Evolutionary conservation across 2,113 vertebrate genomes (phyloP).

Genomic region (Oxygymnocypris stewartii): DNA sequence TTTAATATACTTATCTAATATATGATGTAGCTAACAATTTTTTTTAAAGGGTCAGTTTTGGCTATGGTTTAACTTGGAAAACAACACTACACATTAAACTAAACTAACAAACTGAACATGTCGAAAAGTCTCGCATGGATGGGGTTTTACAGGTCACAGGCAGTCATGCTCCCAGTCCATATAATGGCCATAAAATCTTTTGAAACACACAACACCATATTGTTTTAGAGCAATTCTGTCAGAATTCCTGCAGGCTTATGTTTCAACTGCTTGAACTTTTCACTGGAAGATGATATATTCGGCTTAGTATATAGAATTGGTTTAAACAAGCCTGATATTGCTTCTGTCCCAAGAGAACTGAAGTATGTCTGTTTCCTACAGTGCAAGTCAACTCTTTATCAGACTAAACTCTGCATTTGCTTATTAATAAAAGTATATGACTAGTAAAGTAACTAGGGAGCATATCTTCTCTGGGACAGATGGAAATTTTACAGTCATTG

Average conservation of each 20-base stretch:
- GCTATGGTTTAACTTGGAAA: background rate
- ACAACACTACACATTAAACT: background rate
- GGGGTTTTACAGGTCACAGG: slow-evolving; percentile 26
- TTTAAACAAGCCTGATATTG: slow-evolving; percentile 41
- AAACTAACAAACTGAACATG: background rate
- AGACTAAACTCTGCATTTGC: too few relatives aligned
- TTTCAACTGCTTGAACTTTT: slow-evolving; percentile 52
- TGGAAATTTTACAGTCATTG: slow-evolving; percentile 37
- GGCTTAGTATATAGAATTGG: slow-evolving; percentile 54
- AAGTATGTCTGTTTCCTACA: slow-evolving; percentile 48
- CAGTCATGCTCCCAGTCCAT: background rate
- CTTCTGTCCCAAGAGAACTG: slow-evolving; percentile 34
- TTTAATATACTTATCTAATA: too few relatives aligned
- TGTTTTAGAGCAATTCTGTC: slow-evolving; percentile 45
- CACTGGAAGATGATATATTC: slow-evolving; percentile 27
- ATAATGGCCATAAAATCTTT: background rate
- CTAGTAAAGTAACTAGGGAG: background rate
- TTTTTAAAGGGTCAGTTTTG: background rate
- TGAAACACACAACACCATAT: slow-evolving; percentile 31
- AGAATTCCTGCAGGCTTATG: slow-evolving; percentile 34
- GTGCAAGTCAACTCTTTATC: slow-evolving; percentile 4
- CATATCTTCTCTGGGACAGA: slow-evolving; percentile 15
- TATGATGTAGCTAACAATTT: background rate
- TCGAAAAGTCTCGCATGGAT: slow-evolving; percentile 26
- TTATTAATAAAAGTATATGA: slow-evolving; percentile 12